Conservation (phyloP, 2,797 vertebrate genomes). For the Lophius americanus region DNA sequence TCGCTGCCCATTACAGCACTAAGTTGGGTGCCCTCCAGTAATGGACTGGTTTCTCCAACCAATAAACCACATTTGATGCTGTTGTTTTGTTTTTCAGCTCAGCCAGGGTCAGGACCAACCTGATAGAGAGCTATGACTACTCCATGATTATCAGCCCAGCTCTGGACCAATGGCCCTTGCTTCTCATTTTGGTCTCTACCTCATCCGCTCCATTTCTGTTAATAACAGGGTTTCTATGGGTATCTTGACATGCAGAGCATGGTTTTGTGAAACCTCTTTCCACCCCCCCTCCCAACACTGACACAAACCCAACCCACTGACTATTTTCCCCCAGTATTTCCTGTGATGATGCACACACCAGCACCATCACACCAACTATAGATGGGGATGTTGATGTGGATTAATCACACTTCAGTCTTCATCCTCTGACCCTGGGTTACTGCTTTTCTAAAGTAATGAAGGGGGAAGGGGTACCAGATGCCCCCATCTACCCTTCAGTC, state of each 20-base stretch:
- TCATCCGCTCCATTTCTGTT: conserved; percentile 79
- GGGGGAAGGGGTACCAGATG: conserved; percentile 51
- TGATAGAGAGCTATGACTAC: conserved; percentile 49
- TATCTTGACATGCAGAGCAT: conserved; percentile 75
- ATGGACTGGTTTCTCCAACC: conserved; percentile 4
- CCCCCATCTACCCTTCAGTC: conserved; percentile 48
- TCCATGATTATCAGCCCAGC: conserved; percentile 63
- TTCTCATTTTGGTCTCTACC: conserved; percentile 76
- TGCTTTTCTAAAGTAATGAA: conserved; percentile 65
- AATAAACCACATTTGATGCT: conserved; percentile 24
- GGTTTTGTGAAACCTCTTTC: conserved; percentile 68
- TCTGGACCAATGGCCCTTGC: conserved; percentile 60
- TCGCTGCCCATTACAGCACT: conserved; percentile 4
- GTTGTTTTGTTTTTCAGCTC: conserved; percentile 36
- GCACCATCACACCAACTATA: conserved; percentile 33
- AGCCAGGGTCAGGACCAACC: conserved; percentile 26
- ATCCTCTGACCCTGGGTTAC: conserved; percentile 50
- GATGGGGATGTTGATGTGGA: conserved; percentile 10
- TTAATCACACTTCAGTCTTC: conserved; percentile 12
- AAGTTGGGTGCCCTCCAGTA: conserved; percentile 9
- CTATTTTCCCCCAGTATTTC: conserved; percentile 39
- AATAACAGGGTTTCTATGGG: conserved; percentile 81
- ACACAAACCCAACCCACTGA: conserved; percentile 53
- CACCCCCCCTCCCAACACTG: conserved; percentile 33
- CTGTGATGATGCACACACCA: conserved; percentile 48